Base-by-base conservation (phyloP, 2,888 invertebrate genomes). In the Atethmia centrago region DNA sequence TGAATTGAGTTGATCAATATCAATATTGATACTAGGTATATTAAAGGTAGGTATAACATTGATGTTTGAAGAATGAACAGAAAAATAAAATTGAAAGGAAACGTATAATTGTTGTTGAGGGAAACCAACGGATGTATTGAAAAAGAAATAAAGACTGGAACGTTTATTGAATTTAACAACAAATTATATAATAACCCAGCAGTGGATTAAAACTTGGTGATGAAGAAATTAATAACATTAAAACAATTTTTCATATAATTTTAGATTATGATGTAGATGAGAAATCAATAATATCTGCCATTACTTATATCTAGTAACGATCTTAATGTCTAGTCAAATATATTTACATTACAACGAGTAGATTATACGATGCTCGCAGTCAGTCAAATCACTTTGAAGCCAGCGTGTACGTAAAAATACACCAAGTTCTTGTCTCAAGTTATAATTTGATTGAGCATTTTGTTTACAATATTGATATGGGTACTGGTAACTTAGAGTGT, bases 341-440 rank as follows among this genome's bases (percentile, higher is more conserved):
- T 88, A 88, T 88, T 86, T 88, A 88, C 88, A 88, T 66, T 82
- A 82, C 70, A 83, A 85, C 74, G 79, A 82, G 74, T 85, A 84
- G 83, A 80, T 85, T 86, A 80, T 72, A 85, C 74, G 84, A 85
- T 88, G 85, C 80, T 85, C 70, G 84, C 77, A 82, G 67, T 88
- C 89, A 89, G 88, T 89, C 87, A 71, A 86, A 83, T 86, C 76
- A 83, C 75, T 82, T 86, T 82, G 75, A 84, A 87, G 83, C 81
- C 80, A 79, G 79, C 63, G 53, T 75, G 67, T 64, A 62, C 25
- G 72, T 68, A 75, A 83, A 77, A 80, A 55, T n/a, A 61, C 47
- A 61, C 81, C 83, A 84, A 84, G 71, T 77, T 71, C 65, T 10
- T n/a, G 19, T 14, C 8, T 12, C 40, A 47, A 40, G 36, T 36